A percentile compares a stretch with the other conserved stretches of the same genome.
Conservation (phyloP, 2,888 invertebrate genomes). For the Parthenolecanium corni region DNA sequence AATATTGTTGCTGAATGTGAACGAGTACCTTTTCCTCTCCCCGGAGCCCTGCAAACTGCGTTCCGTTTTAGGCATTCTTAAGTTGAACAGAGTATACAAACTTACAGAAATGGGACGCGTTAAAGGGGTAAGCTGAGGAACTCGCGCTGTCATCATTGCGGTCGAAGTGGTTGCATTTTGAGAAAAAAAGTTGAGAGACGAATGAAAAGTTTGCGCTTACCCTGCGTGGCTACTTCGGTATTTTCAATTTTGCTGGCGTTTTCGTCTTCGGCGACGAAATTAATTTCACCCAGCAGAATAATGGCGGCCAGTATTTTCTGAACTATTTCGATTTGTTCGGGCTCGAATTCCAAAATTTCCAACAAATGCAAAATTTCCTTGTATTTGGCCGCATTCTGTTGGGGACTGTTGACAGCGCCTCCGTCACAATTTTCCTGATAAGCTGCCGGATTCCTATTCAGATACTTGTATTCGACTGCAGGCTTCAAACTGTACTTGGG, state of each 20-base stretch:
- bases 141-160: no score
- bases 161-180: no score
- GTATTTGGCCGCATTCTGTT: conserved; percentile 52
- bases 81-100: no score
- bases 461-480: conserved; percentile 61
- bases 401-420: conserved; percentile 51
- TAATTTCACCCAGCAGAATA: conserved; percentile 64
- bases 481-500: conserved; percentile 55
- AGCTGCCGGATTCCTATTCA: conserved; percentile 43
- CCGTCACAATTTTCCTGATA: conserved; percentile 34
- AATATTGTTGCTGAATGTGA: no score
- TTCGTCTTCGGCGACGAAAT: conserved; percentile 49
- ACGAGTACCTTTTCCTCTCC: no score
- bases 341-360: conserved; percentile 54
- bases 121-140: no score
- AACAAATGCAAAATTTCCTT: conserved; percentile 52
- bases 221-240: conserved; percentile 52
- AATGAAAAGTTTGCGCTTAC: conserved; percentile 34
- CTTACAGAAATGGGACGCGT: no score
- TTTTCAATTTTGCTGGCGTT: conserved; percentile 61
- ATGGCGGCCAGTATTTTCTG: conserved; percentile 62
- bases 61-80: no score
- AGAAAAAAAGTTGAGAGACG: no score
- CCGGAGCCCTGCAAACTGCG: no score
- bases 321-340: conserved; percentile 57